A percentile compares a stretch with the other conserved stretches of the same genome.
These are phyloP conservation scores for Zoanthus gigantus DNA, from an alignment of 92 coral and sea anemone species.

Conservation along the genomic window DNA sequence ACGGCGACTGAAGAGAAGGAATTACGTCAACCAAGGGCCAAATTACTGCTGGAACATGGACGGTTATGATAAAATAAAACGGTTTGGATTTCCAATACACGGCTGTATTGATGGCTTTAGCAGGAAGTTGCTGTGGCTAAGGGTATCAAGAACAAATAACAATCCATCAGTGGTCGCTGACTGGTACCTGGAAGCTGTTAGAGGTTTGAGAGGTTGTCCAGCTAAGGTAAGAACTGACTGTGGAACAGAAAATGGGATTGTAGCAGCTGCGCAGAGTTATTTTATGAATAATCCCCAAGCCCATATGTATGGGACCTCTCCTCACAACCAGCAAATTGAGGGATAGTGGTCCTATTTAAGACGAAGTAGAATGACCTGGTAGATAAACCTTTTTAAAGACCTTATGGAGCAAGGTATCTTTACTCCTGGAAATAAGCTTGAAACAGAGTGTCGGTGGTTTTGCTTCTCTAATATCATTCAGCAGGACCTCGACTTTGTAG, in stretches of 20 bases:
- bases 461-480: conserved; percentile 45
- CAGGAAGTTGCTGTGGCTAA: conserved; percentile 50
- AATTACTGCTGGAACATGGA: conserved; percentile 28
- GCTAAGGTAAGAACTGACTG: conserved; percentile 55
- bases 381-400: conserved; percentile 56
- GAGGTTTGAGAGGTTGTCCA: conserved; percentile 51
- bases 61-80: conserved; percentile 3
- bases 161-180: conserved; percentile 44
- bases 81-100: conserved; percentile 44
- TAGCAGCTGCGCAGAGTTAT: conserved; percentile 38
- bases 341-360: conserved; percentile 55
- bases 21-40: conserved; percentile 45
- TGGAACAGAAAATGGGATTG: conserved; percentile 57
- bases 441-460: conserved; percentile 46
- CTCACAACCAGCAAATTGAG: conserved; percentile 21
- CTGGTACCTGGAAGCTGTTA: conserved; percentile 40
- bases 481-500: conserved; percentile 35
- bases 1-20: conserved; percentile 45
- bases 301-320: conserved; percentile 56
- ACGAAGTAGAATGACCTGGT: conserved; percentile 51
- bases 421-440: conserved; percentile 46
- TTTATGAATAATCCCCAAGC: conserved; percentile 8
- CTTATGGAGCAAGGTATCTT: conserved; percentile 37
- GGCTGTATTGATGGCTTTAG: conserved; percentile 17
- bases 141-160: conserved; percentile 49